Evolutionary conservation across 2,113 vertebrate species (phyloP).

Genomic region (Nycticryphes semicollaris): DNA sequence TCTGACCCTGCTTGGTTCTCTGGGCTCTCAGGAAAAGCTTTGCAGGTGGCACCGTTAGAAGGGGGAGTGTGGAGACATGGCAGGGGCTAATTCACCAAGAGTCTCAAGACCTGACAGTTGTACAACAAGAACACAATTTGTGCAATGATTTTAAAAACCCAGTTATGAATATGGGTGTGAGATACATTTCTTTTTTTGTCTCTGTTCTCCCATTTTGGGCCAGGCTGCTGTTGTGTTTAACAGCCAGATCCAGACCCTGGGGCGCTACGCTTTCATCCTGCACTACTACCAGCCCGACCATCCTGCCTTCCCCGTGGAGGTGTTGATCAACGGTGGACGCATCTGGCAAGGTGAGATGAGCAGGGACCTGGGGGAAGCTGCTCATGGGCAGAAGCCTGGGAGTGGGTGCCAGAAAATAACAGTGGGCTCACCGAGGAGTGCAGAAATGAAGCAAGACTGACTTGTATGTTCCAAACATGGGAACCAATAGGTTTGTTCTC

Average conservation of each 20-base stretch:
- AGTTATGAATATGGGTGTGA: background rate
- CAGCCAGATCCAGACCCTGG: conserved; percentile 80
- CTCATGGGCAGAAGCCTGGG: background rate
- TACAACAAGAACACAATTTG: background rate
- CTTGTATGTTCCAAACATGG: rapidly evolving
- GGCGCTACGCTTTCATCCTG: conserved; percentile 92
- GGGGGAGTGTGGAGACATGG: rapidly evolving
- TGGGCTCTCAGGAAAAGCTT: background rate
- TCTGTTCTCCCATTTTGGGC: conserved; percentile 50
- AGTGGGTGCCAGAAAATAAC: background rate
- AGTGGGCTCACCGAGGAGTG: rapidly evolving
- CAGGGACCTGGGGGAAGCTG: background rate
- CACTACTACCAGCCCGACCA: conserved; percentile 92
- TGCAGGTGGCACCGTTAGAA: background rate
- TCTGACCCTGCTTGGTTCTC: background rate
- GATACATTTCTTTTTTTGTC: background rate
- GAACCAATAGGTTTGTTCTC: background rate
- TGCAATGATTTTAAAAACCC: background rate
- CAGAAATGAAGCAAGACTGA: background rate
- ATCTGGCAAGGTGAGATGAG: conserved; percentile 90
- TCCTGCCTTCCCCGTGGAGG: conserved; percentile 83
- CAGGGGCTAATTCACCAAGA: background rate
- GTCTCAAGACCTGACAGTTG: background rate
- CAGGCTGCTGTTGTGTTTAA: conserved; percentile 86
- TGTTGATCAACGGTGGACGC: conserved; percentile 85